Base-by-base conservation (phyloP, 2,797 vertebrate species). In the Threskiornis aethiopicus region DNA sequence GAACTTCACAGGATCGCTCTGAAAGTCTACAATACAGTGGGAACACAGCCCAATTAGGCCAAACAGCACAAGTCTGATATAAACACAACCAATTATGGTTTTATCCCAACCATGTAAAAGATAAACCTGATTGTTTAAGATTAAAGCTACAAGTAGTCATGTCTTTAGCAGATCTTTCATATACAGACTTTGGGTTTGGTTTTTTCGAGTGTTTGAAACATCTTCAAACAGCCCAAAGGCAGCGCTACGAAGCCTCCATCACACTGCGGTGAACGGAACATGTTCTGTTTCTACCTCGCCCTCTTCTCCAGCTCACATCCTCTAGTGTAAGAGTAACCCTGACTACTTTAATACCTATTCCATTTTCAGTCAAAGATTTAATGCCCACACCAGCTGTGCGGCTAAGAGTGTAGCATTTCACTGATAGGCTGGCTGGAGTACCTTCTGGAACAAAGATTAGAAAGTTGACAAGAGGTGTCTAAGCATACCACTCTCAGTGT, bases 391-490 rank as follows among this genome's bases (percentile, higher is more conserved):
- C 66, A 87, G 91, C 91, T 90, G 82, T 15, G 44, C 83, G 61
- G 75, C 52, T 65, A 19, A 26, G 31, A 79, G 93, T 70, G 44
- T 52, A 75, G 59, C 52, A 84, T 83, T 89, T 96, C 94, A 89
- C 15, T 37, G 75, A 95, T 66, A 90, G 70, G 47, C 47, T 83
- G 59, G 39, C 62, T 51, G 31, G 9, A 94, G 69, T 18, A 93
- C 62, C 88, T 93, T 95, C 91, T 90, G 79, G 83, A 96, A 95
- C 41, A 91, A 84, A 93, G 83, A 95, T 91, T 4, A 94, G 79
- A 62, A 91, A 92, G 67, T 16, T 82, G 76, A 85, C 71, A 89
- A 82, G 82, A 89, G 51, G 46, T 57, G 28, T 31, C 28, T 51
- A 41, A 73, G 71, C 64, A n/a, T 11, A 87, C 12, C 44, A 35